Percentiles rank a stretch among this genome's conserved stretches.
Evolutionary conservation across 2,113 vertebrate species (phyloP).

Genomic region (Actinemys pallida): DNA sequence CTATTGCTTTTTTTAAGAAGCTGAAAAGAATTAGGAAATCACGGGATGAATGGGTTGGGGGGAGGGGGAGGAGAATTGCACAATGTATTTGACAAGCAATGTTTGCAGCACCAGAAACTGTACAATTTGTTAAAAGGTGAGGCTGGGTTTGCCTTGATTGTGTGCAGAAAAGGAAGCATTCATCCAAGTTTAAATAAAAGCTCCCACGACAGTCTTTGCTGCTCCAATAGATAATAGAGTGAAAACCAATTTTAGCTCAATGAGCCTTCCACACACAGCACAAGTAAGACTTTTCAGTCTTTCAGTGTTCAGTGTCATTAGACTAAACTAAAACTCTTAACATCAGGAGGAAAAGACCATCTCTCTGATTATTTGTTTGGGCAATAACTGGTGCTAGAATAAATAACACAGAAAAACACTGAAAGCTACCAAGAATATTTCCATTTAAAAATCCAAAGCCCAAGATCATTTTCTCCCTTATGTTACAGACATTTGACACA

Average conservation of each 20-base stretch:
- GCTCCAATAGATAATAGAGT: conserved; percentile 57
- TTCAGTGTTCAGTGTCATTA: conserved; percentile 58
- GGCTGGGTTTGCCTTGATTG: neutral
- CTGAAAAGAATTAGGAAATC: conserved; percentile 9
- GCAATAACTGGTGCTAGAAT: neutral
- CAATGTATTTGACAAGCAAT: neutral
- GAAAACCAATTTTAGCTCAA: conserved; percentile 59
- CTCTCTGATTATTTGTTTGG: neutral
- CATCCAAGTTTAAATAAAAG: conserved; percentile 22
- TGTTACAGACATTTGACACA: neutral
- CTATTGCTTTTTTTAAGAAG: conserved; percentile 22
- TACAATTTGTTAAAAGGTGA: neutral
- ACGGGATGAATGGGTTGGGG: neutral
- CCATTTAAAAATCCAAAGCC: neutral
- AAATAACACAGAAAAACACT: neutral
- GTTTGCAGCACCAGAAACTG: neutral
- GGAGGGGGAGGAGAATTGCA: neutral
- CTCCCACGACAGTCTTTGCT: conserved; percentile 42
- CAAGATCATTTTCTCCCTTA: neutral
- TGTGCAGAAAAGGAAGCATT: conserved; percentile 34
- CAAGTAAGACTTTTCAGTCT: conserved; percentile 39
- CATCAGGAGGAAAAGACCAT: neutral
- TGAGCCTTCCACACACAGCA: conserved; percentile 50
- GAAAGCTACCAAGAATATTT: conserved; percentile 28
- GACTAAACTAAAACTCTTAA: conserved; percentile 34